A percentile compares a stretch with the other conserved stretches of the same genome.
Evolutionary conservation across 2,888 invertebrate species (phyloP).

Genomic region (Machimus rusticus): DNA sequence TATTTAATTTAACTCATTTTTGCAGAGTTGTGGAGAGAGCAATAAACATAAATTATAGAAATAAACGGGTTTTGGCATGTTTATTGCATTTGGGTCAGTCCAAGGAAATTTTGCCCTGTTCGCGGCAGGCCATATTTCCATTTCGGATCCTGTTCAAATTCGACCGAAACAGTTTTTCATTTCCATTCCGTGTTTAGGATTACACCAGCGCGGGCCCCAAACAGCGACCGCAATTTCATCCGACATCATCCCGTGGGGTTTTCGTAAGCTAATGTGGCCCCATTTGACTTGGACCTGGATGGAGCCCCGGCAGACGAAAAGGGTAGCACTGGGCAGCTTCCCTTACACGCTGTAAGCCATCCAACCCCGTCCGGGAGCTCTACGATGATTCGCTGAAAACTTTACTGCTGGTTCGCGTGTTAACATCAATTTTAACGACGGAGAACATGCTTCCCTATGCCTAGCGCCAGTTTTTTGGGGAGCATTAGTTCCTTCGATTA

Average conservation of each 20-base stretch:
- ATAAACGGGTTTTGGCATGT: background rate
- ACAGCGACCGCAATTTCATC: background rate
- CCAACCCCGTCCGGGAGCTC: background rate
- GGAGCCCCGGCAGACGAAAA: background rate
- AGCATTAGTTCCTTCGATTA: background rate
- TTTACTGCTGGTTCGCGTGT: background rate
- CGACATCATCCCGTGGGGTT: background rate
- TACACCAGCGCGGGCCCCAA: background rate
- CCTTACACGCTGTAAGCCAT: background rate
- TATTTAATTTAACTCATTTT: background rate
- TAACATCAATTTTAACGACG: background rate
- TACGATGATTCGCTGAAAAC: background rate
- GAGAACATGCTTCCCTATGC: background rate
- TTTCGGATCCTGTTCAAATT: background rate
- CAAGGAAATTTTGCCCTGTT: background rate
- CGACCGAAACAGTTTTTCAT: background rate
- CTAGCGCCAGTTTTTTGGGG: background rate
- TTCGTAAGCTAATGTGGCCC: background rate
- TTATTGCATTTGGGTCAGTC: background rate
- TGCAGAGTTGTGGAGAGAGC: background rate
- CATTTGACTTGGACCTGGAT: background rate
- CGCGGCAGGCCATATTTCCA: background rate
- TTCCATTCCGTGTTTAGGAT: background rate
- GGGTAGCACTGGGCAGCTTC: background rate
- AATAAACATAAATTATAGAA: background rate